Evolutionary conservation across 2,797 vertebrate species (phyloP), one percentile per base, ranked within the genome.

Genomic region (Sarcophilus harrisii): DNA sequence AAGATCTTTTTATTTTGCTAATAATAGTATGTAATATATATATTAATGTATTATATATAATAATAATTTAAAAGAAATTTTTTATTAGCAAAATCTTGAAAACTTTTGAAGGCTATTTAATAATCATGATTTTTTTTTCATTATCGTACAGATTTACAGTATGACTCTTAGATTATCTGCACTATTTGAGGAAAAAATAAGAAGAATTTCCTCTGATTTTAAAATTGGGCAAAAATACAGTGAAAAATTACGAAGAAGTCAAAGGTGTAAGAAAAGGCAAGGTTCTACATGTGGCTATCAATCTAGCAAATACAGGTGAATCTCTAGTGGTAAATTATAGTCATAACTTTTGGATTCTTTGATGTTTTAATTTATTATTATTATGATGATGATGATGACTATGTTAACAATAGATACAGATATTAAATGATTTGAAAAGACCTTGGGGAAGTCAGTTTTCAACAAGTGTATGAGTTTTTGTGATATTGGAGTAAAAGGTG

Each of bases 151-250:
- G 99, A 99, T 99, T 98, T 99, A 99, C 94, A 99, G 99, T 45
- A 99, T 99, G 99, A 99, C 99, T 5, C 98, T 99, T 98, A 99
- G 99, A 81, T 98, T 99, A 81, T 99, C 99, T 89, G 99, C 99
- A 13, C 99, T 99, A 96, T 99, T 99, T 93, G 99, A 99, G 98
- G 99, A 99, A 98, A 99, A 99, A 96, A 99, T 99, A 98, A 98
- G 99, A 97, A 99, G 99, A 97, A 99, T 99, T 97, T 99, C 99
- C 98, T 99, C 99, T 0, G 99, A 99, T 96, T 99, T 99, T 98
- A 99, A 99, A 99, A 99, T 99, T 5, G 99, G 99, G n/a, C 98
- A 99, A 93, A 99, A 99, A 97, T 99, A 99, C 98, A 99, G 98
- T 24, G 99, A 99, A 81, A 99, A 99, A 98, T 98, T 99, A 45